Evolutionary conservation across 1,140 invertebrate genomes (phyloP).

Genomic region (Cataglyphis hispanica): DNA sequence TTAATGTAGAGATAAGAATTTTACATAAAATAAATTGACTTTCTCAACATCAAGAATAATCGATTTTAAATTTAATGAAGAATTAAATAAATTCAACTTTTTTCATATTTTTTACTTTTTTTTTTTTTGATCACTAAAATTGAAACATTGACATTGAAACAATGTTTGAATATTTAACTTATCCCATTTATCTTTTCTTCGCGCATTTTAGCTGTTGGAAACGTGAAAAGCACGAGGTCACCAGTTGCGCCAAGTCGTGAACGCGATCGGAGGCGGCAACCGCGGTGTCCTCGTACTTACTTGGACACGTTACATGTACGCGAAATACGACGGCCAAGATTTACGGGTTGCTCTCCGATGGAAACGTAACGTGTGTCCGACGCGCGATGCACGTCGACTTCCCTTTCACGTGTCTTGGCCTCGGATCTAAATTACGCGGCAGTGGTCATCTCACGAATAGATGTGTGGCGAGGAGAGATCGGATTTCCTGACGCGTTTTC

Average conservation of each 20-base stretch:
- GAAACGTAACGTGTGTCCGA: slow-evolving; percentile 9
- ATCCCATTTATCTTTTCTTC: background rate
- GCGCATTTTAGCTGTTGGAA: slow-evolving; percentile 3
- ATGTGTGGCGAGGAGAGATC: background rate
- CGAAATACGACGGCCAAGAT: slow-evolving; percentile 30
- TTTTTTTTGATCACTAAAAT: background rate
- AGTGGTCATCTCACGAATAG: slow-evolving; percentile 29
- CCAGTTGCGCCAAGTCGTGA: slow-evolving; percentile 41
- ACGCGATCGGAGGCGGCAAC: slow-evolving; percentile 25
- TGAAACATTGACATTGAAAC: too few relatives aligned
- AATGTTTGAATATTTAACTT: background rate
- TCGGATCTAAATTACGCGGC: slow-evolving; percentile 20
- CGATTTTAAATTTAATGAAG: background rate
- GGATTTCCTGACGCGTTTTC: slow-evolving; percentile 13
- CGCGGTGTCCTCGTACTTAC: slow-evolving; percentile 9
- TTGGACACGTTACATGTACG: background rate
- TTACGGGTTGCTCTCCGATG: slow-evolving; percentile 14
- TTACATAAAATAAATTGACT: background rate
- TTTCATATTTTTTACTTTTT: background rate
- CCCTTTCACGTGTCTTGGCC: background rate
- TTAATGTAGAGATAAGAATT: too few relatives aligned
- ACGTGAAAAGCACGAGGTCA: slow-evolving; percentile 29
- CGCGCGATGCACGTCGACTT: background rate
- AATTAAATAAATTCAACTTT: background rate
- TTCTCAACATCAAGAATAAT: background rate